phyloP scores from a whole-genome alignment of 2,797 vertebrate genomes.

The Sardinella longiceps region DNA sequence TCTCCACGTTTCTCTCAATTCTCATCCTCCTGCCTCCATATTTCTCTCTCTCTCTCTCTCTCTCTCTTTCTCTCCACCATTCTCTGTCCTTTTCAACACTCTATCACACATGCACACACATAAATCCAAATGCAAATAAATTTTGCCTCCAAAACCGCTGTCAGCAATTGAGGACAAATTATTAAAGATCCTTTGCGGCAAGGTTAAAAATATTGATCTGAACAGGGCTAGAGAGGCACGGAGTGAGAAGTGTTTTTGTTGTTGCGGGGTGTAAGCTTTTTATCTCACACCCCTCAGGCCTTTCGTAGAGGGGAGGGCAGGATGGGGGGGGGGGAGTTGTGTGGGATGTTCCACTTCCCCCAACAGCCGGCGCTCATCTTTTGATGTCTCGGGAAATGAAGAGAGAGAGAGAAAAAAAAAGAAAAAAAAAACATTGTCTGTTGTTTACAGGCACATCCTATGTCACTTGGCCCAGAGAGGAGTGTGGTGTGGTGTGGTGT shows the following conservation, averaged over 20 bases:
- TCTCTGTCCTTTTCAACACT: constrained; percentile 36
- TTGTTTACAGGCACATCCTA: constrained; percentile 38
- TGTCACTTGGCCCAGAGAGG: constrained; percentile 19
- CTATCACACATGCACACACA: constrained; percentile 33
- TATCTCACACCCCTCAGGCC: constrained; percentile 72
- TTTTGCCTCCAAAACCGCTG: constrained; percentile 49
- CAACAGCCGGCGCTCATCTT: constrained; percentile 67
- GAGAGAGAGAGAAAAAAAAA: too few species aligned
- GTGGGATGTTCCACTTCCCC: constrained; percentile 70
- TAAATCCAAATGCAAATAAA: constrained; percentile 35
- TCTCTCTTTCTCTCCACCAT: background rate
- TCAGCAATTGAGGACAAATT: constrained; percentile 61
- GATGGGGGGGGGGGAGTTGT: constrained; percentile 52
- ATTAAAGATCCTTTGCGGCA: constrained; percentile 65
- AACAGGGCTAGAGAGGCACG: constrained; percentile 58
- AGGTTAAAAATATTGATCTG: constrained; percentile 77
- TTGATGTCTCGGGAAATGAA: constrained; percentile 67
- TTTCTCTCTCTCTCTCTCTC: background rate
- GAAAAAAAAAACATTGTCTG: constrained; percentile 53
- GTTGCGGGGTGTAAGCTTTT: constrained; percentile 73
- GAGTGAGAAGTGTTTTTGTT: constrained; percentile 63
- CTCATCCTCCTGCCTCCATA: background rate
- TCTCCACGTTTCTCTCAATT: background rate
- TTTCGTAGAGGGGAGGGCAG: constrained; percentile 49
- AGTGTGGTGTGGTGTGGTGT: too few species aligned